Evolutionary conservation across 2,888 invertebrate genomes (phyloP), one percentile per base, ranked within the genome.

Genomic region (Cantharis rustica): DNA sequence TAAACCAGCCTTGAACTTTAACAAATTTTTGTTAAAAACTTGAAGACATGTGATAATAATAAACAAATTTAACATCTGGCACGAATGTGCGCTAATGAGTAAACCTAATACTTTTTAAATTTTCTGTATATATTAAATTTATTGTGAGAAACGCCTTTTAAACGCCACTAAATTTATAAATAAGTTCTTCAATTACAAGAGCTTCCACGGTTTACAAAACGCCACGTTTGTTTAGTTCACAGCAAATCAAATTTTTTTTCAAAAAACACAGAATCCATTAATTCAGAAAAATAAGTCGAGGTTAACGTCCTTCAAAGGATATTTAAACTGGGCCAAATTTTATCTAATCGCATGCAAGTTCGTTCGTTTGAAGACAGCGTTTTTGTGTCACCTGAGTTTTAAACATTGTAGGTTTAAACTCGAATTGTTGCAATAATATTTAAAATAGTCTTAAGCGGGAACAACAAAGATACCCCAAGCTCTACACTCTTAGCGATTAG

Each of bases 11-110:
- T 66, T 66, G 31, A 31, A 31, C 31, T 69, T 69, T 69, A 71
- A 15, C 69, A 26, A 17, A 66, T 72, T 72, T 72, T 31, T 72
- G 72, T 61, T 61, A 72, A 72, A 72, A 71, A 31, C 61, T 71
- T 62, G 47, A 20, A 47, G 61, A 66, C 72, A 72, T 68, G 66
- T 72, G 71, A 71, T 64, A 63, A 71, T 71, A 66, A 66, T 61
- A 68, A 72, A 61, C 16, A 27, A 63, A 71, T 27, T 71, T 27
- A 26, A 71, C 72, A 72, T 72, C 72, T 72, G 72, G 72, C 47
- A 26, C 47, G 31, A 72, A 72, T 68, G 68, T 72, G 64, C 47
- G 64, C 64, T 71, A 71, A 71, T 71, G 71, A 71, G 71, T 64
- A 64, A 26, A 27, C 71, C 31, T 31, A 71, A 71, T 63, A 71